phyloP scores from a whole-genome alignment of 1,140 invertebrate species.

The Whitmania pigra region DNA sequence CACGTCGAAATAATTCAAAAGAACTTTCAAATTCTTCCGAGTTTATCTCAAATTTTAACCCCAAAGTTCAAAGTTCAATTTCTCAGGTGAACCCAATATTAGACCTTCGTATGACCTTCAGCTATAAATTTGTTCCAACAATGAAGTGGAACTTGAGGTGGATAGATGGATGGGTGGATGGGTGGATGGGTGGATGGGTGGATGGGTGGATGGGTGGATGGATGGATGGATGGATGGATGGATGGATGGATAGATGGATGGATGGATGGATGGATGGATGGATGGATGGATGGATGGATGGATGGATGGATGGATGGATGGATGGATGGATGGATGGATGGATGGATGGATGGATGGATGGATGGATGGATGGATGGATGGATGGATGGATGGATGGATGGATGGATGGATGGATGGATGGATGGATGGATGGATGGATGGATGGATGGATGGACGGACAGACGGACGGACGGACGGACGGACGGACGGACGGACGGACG shows the following conservation, averaged over 20 bases:
- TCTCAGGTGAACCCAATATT: too few relatives aligned
- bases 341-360: constrained; percentile 13
- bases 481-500: neutral
- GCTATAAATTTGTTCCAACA: too few relatives aligned
- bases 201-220: neutral
- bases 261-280: too few relatives aligned
- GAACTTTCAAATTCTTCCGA: too few relatives aligned
- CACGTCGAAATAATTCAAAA: too few relatives aligned
- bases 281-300: too few relatives aligned
- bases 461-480: neutral
- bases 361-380: constrained; percentile 4
- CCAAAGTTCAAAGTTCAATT: too few relatives aligned
- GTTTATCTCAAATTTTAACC: too few relatives aligned
- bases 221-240: constrained; percentile 1
- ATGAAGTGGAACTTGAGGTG: too few relatives aligned
- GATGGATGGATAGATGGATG: too few relatives aligned
- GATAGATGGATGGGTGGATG: neutral
- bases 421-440: constrained; percentile 14
- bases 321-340: constrained; percentile 10
- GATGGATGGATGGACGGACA: neutral
- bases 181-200: constrained; percentile 6
- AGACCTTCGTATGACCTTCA: too few relatives aligned
- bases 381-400: constrained; percentile 14
- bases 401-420: constrained; percentile 14
- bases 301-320: constrained; percentile 5